Evolutionary conservation across 2,888 invertebrate genomes (phyloP).

Genomic region (Sarcophaga subvicina): DNA sequence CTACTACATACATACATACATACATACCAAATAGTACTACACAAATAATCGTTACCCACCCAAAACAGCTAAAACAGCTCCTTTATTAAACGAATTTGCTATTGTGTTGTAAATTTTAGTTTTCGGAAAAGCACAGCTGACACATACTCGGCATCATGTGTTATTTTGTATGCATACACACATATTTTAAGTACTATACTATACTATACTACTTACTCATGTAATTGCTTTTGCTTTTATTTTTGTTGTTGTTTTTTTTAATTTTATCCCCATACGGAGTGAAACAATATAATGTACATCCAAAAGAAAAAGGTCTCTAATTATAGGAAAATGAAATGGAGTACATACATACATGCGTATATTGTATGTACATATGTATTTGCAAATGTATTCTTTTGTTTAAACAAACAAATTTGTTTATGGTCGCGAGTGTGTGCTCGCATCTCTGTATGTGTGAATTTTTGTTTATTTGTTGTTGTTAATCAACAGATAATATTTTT

Average conservation of each 20-base stretch:
- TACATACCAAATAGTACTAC: not conserved
- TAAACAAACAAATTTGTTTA: too few relatives aligned
- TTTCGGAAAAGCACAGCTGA: slow-evolving; percentile 55
- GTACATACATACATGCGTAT: too few relatives aligned
- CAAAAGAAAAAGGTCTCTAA: too few relatives aligned
- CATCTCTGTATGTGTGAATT: not conserved
- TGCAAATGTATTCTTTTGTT: too few relatives aligned
- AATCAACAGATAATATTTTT: not conserved
- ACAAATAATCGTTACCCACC: not conserved
- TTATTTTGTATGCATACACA: slow-evolving; percentile 4
- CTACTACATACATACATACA: slow-evolving; percentile 16
- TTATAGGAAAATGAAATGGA: too few relatives aligned
- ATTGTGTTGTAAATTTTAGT: not conserved
- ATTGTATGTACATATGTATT: too few relatives aligned
- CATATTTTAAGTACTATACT: not conserved
- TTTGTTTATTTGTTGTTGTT: not conserved
- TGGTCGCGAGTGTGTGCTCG: too few relatives aligned
- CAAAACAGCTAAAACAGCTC: not conserved
- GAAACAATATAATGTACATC: too few relatives aligned
- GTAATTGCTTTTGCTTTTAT: too few relatives aligned
- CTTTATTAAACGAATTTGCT: not conserved
- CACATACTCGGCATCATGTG: slow-evolving; percentile 53
- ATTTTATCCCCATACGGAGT: too few relatives aligned
- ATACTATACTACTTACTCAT: too few relatives aligned
- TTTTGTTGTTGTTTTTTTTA: too few relatives aligned